These are phyloP conservation scores for Spilarctia lutea DNA, from an alignment of 2,888 invertebrate species.

Conservation along the genomic window DNA sequence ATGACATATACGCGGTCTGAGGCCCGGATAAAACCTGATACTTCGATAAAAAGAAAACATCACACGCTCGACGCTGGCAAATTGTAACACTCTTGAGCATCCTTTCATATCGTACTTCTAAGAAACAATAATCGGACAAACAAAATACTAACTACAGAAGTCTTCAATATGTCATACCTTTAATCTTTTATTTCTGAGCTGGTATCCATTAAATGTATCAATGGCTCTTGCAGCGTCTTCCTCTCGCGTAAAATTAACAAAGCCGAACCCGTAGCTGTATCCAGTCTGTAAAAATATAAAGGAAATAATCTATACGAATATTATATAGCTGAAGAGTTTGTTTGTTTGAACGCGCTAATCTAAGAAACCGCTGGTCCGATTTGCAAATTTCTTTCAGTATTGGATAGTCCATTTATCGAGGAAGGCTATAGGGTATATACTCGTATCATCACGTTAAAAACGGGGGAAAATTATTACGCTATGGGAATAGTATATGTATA, in stretches of 20 bases:
- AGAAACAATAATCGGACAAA: neutral
- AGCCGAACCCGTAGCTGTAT: conserved; percentile 98
- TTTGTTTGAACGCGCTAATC: too few relatives aligned
- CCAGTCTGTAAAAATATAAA: conserved; percentile 89
- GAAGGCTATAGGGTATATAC: too few relatives aligned
- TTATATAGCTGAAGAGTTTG: too few relatives aligned
- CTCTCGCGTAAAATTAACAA: conserved; percentile 95
- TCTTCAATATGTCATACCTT: conserved; percentile 86
- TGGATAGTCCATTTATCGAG: too few relatives aligned
- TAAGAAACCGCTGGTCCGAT: too few relatives aligned
- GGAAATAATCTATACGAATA: too few relatives aligned
- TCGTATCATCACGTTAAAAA: too few relatives aligned
- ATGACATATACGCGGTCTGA: neutral
- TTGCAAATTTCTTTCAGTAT: too few relatives aligned
- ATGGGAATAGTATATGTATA: too few relatives aligned
- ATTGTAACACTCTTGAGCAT: neutral
- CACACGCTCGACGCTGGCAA: neutral
- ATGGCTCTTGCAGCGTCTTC: conserved; percentile 96
- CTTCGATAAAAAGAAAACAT: neutral
- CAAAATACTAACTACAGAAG: neutral
- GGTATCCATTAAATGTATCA: conserved; percentile 94
- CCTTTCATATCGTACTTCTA: neutral
- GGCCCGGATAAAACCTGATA: neutral
- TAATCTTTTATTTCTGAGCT: conserved; percentile 95
- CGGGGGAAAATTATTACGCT: too few relatives aligned